Conservation (phyloP, 2,113 vertebrate genomes). For the Sphyrna mokarran region DNA sequence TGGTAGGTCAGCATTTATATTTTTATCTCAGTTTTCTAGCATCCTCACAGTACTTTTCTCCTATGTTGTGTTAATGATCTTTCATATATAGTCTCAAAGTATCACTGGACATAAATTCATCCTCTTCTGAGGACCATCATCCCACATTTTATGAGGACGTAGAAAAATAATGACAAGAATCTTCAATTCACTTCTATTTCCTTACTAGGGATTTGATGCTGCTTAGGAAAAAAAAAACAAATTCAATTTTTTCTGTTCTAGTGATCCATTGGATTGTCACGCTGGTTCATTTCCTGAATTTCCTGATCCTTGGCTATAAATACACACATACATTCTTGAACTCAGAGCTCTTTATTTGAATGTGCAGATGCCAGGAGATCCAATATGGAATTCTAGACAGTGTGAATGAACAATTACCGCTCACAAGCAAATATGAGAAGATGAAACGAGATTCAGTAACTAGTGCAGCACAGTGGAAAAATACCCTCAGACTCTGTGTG, state of each 20-base stretch:
- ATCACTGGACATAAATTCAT: not conserved
- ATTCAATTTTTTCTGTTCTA: not conserved
- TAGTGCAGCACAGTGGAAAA: not conserved
- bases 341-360: not conserved
- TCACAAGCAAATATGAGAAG: not conserved
- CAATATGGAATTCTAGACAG: not conserved
- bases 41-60: too few relatives aligned
- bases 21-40: too few relatives aligned
- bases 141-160: not conserved
- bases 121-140: not conserved
- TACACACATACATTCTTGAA: not conserved
- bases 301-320: not conserved
- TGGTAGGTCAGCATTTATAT: too few relatives aligned
- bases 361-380: not conserved
- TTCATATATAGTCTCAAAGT: not conserved
- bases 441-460: not conserved
- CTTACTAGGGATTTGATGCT: not conserved
- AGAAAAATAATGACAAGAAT: not conserved
- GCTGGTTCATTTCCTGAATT: not conserved
- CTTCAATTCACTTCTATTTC: not conserved
- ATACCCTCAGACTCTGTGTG: not conserved
- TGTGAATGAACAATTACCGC: not conserved
- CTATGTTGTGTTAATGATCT: not conserved
- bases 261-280: not conserved
- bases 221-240: not conserved